phyloP scores from a whole-genome alignment of 1,140 invertebrate genomes.

The Physella acuta region DNA sequence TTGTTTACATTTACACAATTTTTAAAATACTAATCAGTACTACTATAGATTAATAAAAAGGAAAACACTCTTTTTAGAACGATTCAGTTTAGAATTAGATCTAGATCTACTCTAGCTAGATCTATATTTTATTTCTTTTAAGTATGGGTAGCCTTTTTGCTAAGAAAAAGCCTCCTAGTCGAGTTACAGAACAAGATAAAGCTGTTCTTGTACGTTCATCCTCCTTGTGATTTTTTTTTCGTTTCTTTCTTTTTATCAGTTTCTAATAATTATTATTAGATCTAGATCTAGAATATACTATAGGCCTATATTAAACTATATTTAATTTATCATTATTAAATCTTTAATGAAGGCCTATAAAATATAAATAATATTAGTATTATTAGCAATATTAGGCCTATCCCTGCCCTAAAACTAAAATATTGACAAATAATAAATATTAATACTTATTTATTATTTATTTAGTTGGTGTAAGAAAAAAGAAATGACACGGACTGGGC shows the following conservation, averaged over 20 bases:
- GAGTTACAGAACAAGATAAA: conserved; percentile 24
- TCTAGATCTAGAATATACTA: not conserved
- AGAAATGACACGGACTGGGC: too few species aligned
- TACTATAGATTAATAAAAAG: not conserved
- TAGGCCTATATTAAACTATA: not conserved
- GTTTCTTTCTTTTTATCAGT: not conserved
- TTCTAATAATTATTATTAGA: not conserved
- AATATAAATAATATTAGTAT: too few species aligned
- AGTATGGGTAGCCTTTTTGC: conserved; percentile 21
- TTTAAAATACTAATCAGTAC: not conserved
- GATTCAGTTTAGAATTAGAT: too few species aligned
- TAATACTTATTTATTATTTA: too few species aligned
- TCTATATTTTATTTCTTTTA: too few species aligned
- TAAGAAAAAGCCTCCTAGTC: not conserved
- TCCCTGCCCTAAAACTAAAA: too few species aligned
- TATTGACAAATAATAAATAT: too few species aligned
- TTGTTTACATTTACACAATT: not conserved
- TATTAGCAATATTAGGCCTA: too few species aligned
- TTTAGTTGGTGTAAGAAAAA: too few species aligned
- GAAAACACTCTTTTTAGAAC: not conserved
- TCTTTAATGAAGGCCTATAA: too few species aligned
- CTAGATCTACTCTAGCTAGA: too few species aligned
- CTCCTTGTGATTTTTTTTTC: not conserved
- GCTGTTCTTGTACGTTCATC: conserved; percentile 12
- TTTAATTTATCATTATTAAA: not conserved